phyloP scores from a whole-genome alignment of 2,797 vertebrate genomes.

The Cyclura pinguis region DNA sequence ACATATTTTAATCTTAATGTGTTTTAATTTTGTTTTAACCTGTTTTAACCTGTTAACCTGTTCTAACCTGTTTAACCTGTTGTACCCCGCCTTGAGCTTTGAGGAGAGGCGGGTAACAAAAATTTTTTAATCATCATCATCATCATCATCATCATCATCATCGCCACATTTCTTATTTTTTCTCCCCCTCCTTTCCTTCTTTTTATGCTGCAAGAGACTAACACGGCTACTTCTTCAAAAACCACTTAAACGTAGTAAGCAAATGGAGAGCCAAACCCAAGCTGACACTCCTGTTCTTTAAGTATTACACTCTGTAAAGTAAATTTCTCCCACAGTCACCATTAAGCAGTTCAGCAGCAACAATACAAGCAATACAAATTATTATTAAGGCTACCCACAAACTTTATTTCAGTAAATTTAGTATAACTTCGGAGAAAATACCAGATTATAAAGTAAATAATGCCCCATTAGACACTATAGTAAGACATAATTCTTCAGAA shows the following conservation, averaged over 20 bases:
- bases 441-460: neutral
- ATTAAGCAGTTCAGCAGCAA: neutral
- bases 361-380: neutral
- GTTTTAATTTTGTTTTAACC: too few relatives aligned
- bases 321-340: neutral
- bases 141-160: too few relatives aligned
- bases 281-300: neutral
- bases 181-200: too few relatives aligned
- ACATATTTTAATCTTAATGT: too few relatives aligned
- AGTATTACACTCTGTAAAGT: neutral
- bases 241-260: neutral
- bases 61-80: too few relatives aligned
- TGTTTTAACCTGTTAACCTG: too few relatives aligned
- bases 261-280: neutral
- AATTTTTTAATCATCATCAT: too few relatives aligned
- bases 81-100: too few relatives aligned
- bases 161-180: too few relatives aligned
- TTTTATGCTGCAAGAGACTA: too few relatives aligned
- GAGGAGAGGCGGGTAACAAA: too few relatives aligned
- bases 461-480: neutral
- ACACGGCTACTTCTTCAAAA: too few relatives aligned
- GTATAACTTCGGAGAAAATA: neutral
- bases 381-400: neutral
- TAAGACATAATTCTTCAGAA: neutral
- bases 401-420: neutral